Evolutionary conservation across 2,113 vertebrate species (phyloP).

Genomic region (Sus scrofa): DNA sequence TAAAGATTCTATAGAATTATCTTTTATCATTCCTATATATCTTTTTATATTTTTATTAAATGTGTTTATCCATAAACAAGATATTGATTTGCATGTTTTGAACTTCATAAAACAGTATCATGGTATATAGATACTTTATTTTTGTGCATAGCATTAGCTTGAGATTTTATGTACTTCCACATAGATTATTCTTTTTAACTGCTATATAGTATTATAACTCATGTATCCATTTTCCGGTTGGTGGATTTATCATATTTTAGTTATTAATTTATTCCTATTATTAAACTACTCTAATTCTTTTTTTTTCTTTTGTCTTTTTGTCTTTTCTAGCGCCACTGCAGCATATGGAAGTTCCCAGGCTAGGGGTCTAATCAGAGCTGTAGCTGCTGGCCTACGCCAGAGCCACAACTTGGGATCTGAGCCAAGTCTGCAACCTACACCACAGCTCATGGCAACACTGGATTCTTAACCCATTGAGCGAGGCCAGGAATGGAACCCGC

Average conservation of each 20-base stretch:
- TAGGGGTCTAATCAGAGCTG: too few species aligned
- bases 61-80: not conserved
- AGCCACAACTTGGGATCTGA: too few species aligned
- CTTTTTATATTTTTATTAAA: not conserved
- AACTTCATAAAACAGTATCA: not conserved
- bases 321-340: too few species aligned
- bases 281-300: slow-evolving; percentile 2
- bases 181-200: not conserved
- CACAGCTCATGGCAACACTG: too few species aligned
- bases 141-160: not conserved
- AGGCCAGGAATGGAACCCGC: too few species aligned
- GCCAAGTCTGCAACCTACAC: too few species aligned
- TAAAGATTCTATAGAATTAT: not conserved
- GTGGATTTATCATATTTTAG: not conserved
- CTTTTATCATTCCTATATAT: not conserved
- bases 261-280: not conserved
- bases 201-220: not conserved
- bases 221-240: not conserved
- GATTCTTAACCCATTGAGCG: too few species aligned
- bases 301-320: too few species aligned
- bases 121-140: not conserved
- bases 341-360: too few species aligned
- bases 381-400: too few species aligned
- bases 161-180: not conserved
- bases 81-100: not conserved